A percentile compares a stretch with the other conserved stretches of the same genome.
These are phyloP conservation scores for Macropodus opercularis DNA, from an alignment of 2,797 vertebrate genomes.

Conservation along the genomic window DNA sequence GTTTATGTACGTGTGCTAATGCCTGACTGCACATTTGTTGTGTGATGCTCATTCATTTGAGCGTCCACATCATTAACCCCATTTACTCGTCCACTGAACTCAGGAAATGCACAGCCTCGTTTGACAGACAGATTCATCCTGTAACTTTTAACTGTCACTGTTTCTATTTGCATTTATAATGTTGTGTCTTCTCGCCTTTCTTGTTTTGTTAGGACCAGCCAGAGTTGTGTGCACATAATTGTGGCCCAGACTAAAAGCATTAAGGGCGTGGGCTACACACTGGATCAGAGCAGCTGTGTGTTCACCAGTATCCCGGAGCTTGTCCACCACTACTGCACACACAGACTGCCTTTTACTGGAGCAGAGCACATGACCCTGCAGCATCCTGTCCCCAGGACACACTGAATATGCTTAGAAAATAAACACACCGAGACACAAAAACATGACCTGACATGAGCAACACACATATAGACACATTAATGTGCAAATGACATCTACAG, in stretches of 20 bases:
- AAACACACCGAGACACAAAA: conserved; percentile 19
- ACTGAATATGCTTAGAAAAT: conserved; percentile 60
- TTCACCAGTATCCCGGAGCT: conserved; percentile 92
- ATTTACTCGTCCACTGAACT: conserved; percentile 60
- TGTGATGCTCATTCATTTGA: conserved; percentile 58
- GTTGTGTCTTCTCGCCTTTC: conserved; percentile 18
- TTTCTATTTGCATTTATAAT: too few relatives aligned
- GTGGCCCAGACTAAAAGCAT: conserved; percentile 94
- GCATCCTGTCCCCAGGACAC: conserved; percentile 82
- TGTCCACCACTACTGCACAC: conserved; percentile 90
- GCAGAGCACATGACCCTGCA: conserved; percentile 94
- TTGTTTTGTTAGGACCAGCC: conserved; percentile 83
- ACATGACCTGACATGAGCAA: conserved; percentile 6
- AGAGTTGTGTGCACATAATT: conserved; percentile 96
- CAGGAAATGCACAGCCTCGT: conserved; percentile 37
- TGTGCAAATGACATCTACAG: conserved; percentile 15
- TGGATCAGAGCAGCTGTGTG: conserved; percentile 90
- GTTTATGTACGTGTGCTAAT: conserved; percentile 22
- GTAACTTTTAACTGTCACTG: not conserved
- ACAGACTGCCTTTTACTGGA: conserved; percentile 93
- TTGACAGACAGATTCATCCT: conserved; percentile 20
- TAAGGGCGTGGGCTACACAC: conserved; percentile 91
- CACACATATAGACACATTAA: conserved; percentile 16
- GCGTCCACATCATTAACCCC: conserved; percentile 64
- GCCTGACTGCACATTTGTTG: conserved; percentile 44